Evolutionary conservation across 2,888 invertebrate genomes (phyloP).

Genomic region (Bembecia ichneumoniformis): DNA sequence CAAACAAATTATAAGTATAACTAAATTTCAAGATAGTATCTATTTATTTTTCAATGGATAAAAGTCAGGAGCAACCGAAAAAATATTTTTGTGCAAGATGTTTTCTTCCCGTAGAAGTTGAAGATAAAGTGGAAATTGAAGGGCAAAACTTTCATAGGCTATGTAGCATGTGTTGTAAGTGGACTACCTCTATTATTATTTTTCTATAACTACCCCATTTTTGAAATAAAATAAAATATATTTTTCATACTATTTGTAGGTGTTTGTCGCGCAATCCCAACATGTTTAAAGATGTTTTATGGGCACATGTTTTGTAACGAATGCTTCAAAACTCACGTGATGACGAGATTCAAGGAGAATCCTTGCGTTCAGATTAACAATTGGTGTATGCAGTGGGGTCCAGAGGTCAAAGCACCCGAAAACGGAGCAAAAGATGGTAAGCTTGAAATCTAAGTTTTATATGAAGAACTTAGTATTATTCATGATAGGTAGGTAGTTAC

Average conservation of each 20-base stretch:
- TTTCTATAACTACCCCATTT: neutral
- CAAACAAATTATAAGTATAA: constrained; percentile 4
- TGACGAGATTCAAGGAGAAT: constrained; percentile 38
- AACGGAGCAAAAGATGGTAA: constrained; percentile 2
- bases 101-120: constrained; percentile 44
- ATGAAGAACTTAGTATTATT: no score
- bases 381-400: constrained; percentile 62
- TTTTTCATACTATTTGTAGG: constrained; percentile 22
- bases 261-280: constrained; percentile 49
- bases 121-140: constrained; percentile 50
- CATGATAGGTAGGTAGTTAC: no score
- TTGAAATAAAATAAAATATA: neutral
- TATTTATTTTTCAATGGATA: constrained; percentile 23
- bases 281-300: constrained; percentile 55
- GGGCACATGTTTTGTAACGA: constrained; percentile 61
- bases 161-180: constrained; percentile 62
- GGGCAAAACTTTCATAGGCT: constrained; percentile 53
- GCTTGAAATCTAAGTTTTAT: neutral
- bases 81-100: constrained; percentile 60
- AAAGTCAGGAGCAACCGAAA: constrained; percentile 38
- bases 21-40: neutral
- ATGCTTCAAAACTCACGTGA: constrained; percentile 55
- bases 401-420: constrained; percentile 12
- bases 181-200: neutral
- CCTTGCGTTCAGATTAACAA: constrained; percentile 40